phyloP scores from a whole-genome alignment of 2,113 vertebrate species.

The Festucalex cinctus region DNA sequence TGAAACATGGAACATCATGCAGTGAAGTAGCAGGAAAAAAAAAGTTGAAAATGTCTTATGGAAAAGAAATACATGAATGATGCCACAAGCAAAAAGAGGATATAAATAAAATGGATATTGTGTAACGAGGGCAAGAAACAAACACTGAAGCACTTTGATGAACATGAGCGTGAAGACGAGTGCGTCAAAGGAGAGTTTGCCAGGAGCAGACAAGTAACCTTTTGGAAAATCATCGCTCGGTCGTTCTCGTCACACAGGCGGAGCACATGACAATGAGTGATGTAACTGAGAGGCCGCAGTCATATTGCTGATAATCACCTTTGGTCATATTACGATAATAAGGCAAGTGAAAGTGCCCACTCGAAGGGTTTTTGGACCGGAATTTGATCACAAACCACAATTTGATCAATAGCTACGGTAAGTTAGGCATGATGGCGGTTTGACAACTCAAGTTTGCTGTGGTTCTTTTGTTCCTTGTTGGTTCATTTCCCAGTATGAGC shows the following conservation, averaged over 20 bases:
- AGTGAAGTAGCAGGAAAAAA: not conserved
- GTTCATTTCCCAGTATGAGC: no score
- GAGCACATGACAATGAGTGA: conserved; percentile 29
- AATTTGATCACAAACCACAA: not conserved
- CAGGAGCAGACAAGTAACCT: conserved; percentile 13
- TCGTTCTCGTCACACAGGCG: conserved; percentile 20
- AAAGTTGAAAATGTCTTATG: not conserved
- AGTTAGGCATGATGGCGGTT: no score
- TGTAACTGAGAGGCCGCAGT: conserved; percentile 11
- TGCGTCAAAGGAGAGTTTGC: not conserved
- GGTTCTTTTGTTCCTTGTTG: no score
- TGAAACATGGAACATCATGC: no score
- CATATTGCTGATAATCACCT: not conserved
- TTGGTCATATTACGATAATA: not conserved
- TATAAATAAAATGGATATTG: not conserved
- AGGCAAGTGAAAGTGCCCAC: not conserved
- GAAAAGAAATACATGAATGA: not conserved
- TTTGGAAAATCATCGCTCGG: not conserved
- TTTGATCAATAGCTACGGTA: not conserved
- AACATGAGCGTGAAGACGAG: not conserved
- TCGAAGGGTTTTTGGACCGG: no score
- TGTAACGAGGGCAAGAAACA: no score
- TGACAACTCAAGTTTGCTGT: no score
- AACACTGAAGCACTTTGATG: not conserved
- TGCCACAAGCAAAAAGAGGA: not conserved